A percentile compares a stretch with the other conserved stretches of the same genome.
Evolutionary conservation across 2,113 vertebrate genomes (phyloP).

Genomic region (Terrapene triunguis): DNA sequence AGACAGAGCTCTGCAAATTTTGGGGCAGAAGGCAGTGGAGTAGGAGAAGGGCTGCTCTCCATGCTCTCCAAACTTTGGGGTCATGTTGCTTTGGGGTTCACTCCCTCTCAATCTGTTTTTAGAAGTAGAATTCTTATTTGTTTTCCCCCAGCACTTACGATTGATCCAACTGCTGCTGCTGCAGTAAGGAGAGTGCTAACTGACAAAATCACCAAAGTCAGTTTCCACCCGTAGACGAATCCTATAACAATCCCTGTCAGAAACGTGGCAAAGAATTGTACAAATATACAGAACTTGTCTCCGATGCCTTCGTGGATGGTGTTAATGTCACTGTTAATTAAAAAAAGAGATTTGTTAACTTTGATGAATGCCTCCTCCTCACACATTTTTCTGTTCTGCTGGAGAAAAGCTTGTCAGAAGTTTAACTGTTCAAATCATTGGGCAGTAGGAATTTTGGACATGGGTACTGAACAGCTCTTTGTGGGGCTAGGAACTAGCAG

Average conservation of each 20-base stretch:
- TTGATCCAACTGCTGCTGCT: conserved; percentile 78
- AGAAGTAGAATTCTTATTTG: neutral
- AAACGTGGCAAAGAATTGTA: conserved; percentile 78
- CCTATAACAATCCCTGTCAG: conserved; percentile 79
- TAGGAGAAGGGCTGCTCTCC: neutral
- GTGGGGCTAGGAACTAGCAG: neutral
- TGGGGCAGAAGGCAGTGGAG: neutral
- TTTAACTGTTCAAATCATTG: neutral
- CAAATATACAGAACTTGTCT: conserved; percentile 81
- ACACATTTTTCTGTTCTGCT: neutral
- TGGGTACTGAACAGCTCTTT: neutral
- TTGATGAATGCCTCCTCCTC: neutral
- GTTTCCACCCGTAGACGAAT: conserved; percentile 83
- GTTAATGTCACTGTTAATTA: conserved; percentile 82
- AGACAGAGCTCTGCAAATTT: neutral
- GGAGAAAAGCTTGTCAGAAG: conserved; percentile 23
- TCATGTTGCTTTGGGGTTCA: neutral
- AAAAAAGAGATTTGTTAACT: conserved; percentile 27
- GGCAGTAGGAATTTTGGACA: conserved; percentile 19
- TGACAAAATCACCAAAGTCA: conserved; percentile 82
- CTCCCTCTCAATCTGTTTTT: neutral
- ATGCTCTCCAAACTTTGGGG: neutral
- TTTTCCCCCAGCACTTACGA: conserved; percentile 70
- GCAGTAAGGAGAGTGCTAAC: conserved; percentile 79
- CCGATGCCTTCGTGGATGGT: conserved; percentile 81